These are phyloP conservation scores for Rhopilema esculentum DNA, from an alignment of 30 jellyfish, hydroid and myxozoan genomes.

Conservation along the genomic window DNA sequence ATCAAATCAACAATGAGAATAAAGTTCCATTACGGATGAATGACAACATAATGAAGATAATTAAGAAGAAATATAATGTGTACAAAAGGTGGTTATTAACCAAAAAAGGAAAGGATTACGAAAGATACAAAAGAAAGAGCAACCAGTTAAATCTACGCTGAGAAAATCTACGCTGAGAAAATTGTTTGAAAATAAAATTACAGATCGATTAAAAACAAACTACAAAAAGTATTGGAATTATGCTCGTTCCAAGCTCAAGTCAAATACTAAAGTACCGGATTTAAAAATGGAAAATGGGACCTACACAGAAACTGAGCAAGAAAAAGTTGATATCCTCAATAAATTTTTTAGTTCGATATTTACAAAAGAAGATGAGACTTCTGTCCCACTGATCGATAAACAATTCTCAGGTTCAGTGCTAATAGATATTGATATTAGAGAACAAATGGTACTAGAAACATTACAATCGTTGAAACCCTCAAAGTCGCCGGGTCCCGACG, in stretches of 20 bases:
- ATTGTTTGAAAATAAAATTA: conserved; percentile 5
- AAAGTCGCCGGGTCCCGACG: conserved; percentile 32
- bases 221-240: conserved; percentile 2
- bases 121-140: neutral
- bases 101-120: conserved; percentile 5
- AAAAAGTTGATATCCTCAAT: conserved; percentile 14
- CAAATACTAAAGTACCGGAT: conserved; percentile 2
- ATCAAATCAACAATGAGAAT: too few relatives aligned
- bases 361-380: neutral
- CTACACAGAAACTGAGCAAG: conserved; percentile 14
- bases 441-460: neutral
- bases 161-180: neutral
- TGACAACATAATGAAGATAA: too few relatives aligned
- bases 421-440: neutral
- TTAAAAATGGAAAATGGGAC: neutral
- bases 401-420: neutral
- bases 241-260: conserved; percentile 6
- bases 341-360: conserved; percentile 4
- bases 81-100: conserved; percentile 1
- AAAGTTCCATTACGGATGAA: too few relatives aligned
- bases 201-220: neutral
- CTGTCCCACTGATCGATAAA: conserved; percentile 1
- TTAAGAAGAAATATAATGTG: conserved; percentile 8
- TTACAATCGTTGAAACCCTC: conserved; percentile 11
- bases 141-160: neutral